Evolutionary conservation across 2,113 vertebrate species (phyloP), one percentile per base, ranked within the genome.

Genomic region (Platichthys stellatus): DNA sequence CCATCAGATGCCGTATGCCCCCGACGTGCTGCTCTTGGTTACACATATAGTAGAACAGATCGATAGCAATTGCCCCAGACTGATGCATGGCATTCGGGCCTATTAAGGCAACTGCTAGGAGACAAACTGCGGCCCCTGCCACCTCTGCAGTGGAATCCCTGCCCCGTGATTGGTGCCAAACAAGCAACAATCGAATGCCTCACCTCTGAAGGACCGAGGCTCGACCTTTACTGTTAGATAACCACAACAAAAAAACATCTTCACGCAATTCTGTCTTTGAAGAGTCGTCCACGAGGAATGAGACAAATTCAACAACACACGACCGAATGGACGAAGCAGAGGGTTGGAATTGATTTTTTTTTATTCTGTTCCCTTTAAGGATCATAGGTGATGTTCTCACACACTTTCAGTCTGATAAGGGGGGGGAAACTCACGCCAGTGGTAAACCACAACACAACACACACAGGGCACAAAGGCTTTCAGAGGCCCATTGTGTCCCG

Each of bases 401-500:
- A 73, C 78, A 63, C 68, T 86, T 78, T 75, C 66, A 63, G 71
- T 40, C 57, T 18, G 82, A 90, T 90, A 85, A 90, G 81, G 63
- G 61, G 26, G 26, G 28, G 63, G 61, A 73, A 70, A 85, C 83
- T 74, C 83, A 67, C 75, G 31, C 79, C 56, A 60, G 78, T 49
- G 62, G 74, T 76, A 82, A 86, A 86, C 62, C 76, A 43, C 82
- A 77, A 70, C 88, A 82, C 79, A 70, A 66, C 63, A 69, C 63
- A 17, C 76, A 78, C 80, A 81, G 5, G 7, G 21, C 85, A 93
- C 89, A 91, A 88, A 91, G 83, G 63, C 81, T 84, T 88, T 86
- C 84, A 84, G 78, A 84, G 77, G 84, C 82, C 89, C 72, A 90
- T 92, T 91, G 90, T 92, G 84, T 84, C 72, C 74, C 63, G 83